phyloP scores from a whole-genome alignment of 1,140 invertebrate genomes.

The Leptonema lineaticorne region DNA sequence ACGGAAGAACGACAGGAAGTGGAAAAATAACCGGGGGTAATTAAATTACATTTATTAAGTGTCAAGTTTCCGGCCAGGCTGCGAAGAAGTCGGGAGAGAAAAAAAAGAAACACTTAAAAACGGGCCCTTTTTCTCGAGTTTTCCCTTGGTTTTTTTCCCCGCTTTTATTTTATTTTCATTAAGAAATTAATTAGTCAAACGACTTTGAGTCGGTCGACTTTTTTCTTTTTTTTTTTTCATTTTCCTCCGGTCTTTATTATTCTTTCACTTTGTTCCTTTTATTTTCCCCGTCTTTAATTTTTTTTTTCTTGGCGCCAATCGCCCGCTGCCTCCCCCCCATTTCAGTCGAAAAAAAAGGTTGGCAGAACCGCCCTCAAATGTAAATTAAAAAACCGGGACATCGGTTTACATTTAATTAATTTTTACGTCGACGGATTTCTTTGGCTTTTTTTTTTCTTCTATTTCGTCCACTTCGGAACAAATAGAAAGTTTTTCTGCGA shows the following conservation, averaged over 20 bases:
- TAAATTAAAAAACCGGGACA: slow-evolving; percentile 36
- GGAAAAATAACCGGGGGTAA: slow-evolving; percentile 17
- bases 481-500: too few species aligned
- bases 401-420: slow-evolving; percentile 39
- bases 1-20: slow-evolving; percentile 6
- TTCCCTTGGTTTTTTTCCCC: slow-evolving; percentile 17
- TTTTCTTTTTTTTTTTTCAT: slow-evolving; percentile 8
- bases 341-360: too few species aligned
- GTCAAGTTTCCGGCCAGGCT: slow-evolving; percentile 32
- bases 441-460: too few species aligned
- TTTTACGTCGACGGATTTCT: too few species aligned
- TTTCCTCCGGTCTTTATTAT: neutral
- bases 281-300: slow-evolving; percentile 8
- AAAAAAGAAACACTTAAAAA: slow-evolving; percentile 26
- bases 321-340: too few species aligned
- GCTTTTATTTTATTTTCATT: slow-evolving; percentile 33
- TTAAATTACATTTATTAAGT: slow-evolving; percentile 36
- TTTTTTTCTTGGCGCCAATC: too few species aligned
- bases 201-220: slow-evolving; percentile 29
- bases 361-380: slow-evolving; percentile 31
- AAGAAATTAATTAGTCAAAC: slow-evolving; percentile 42
- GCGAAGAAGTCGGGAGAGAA: neutral
- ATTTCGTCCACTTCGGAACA: too few species aligned
- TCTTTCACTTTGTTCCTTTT: slow-evolving; percentile 21
- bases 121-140: neutral